Conservation (phyloP, 2,113 vertebrate genomes). For the Oncorhynchus clarkii region DNA sequence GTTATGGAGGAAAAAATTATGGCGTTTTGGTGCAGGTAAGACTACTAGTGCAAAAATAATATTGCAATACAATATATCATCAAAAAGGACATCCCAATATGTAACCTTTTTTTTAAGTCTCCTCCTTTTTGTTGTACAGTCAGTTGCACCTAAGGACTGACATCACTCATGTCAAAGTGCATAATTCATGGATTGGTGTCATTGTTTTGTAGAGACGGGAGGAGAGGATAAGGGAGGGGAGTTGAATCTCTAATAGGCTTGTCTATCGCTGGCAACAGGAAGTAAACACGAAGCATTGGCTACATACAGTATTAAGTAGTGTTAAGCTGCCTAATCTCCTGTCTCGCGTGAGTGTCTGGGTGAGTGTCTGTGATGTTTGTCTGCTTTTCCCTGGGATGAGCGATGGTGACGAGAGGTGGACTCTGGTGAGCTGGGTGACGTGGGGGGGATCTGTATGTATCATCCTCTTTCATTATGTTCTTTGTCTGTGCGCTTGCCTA, state of each 20-base stretch:
- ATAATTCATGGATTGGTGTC: background rate
- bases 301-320: slow-evolving; percentile 10
- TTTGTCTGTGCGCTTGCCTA: background rate
- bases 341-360: background rate
- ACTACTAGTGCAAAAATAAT: too few species aligned
- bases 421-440: slow-evolving; percentile 67
- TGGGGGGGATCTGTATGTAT: slow-evolving; percentile 72
- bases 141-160: too few species aligned
- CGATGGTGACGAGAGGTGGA: slow-evolving; percentile 49
- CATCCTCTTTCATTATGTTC: background rate
- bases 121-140: background rate
- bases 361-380: slow-evolving; percentile 14
- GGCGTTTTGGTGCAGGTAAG: too few species aligned
- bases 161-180: too few species aligned
- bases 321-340: slow-evolving; percentile 36
- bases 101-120: too few species aligned
- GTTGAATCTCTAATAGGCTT: slow-evolving; percentile 24
- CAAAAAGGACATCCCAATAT: too few species aligned
- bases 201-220: background rate
- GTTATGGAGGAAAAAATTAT: too few species aligned
- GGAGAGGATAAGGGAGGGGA: background rate
- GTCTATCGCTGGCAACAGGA: slow-evolving; percentile 47
- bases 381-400: slow-evolving; percentile 44
- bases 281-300: slow-evolving; percentile 28
- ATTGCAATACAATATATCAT: too few species aligned